Evolutionary conservation across 2,797 vertebrate genomes (phyloP), one percentile per base, ranked within the genome.

Genomic region (Acrossocheilus wenchowensis): DNA sequence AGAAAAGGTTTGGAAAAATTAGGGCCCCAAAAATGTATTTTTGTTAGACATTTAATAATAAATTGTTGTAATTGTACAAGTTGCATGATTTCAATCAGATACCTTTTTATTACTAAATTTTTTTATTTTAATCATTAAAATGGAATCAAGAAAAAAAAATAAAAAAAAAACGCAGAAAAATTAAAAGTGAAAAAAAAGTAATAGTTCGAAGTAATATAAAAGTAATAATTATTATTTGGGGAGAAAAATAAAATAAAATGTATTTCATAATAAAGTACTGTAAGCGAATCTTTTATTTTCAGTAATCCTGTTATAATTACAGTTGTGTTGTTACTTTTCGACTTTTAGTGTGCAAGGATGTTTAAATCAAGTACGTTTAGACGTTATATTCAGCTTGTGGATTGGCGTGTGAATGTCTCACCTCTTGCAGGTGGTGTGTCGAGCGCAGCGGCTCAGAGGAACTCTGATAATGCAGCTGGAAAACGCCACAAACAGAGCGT

Each of bases 401-500:
- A 12, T 2, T 9, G 11, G 30, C 43, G 81, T 48, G 7, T 52
- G 6, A 11, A 6, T 8, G 2, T 88, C 96, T 73, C 93, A 99
- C 97, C 94, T 96, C 93, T 94, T 97, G 89, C 98, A 99, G 2
- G 95, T 92, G 26, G 95, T 95, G 0, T 98, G 95, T n/a, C 93
- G 95, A 39, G 93, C 90, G 73, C 98, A 99, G 82, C 97, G 97
- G 71, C 98, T 98, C 48, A 99, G 96, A 0, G 97, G 97, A 0
- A 98, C 92, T 87, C 97, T 92, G 75, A 98, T 88, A 1, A 99
- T 87, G 0, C 98, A 99, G 94, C 97, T 96, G 88, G 94, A 96
- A 92, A 98, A 99, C 0, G 97, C 97, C 60, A 98, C 97, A 0
- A 97, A 98, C 88, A 98, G 68, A 7, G 95, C 94, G 0, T 98